These are phyloP conservation scores for Pheosia gnoma DNA, from an alignment of 2,888 invertebrate genomes.

Conservation along the genomic window DNA sequence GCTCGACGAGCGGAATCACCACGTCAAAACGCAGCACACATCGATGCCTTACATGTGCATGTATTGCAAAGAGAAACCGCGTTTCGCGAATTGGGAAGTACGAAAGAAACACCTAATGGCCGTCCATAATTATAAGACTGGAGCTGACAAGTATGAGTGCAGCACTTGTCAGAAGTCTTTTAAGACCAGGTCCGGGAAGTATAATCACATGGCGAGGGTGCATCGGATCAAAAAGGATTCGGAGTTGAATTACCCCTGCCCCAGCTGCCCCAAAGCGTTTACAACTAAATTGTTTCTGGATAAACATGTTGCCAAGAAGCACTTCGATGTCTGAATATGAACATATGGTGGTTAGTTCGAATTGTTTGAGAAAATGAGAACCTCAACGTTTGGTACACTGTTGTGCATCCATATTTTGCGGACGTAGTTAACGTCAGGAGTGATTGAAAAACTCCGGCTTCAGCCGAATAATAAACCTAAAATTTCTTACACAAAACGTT, in stretches of 20 bases:
- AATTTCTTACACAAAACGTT: no score
- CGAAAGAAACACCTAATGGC: slow-evolving; percentile 74
- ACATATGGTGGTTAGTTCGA: neutral
- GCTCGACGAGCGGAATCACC: slow-evolving; percentile 69
- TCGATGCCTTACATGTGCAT: slow-evolving; percentile 73
- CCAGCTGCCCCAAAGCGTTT: slow-evolving; percentile 79
- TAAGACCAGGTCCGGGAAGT: slow-evolving; percentile 75
- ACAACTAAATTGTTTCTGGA: slow-evolving; percentile 82
- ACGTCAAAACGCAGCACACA: slow-evolving; percentile 75
- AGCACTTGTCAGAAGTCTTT: slow-evolving; percentile 73
- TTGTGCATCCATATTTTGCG: no score
- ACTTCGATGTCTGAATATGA: slow-evolving; percentile 64
- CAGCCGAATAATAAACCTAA: no score
- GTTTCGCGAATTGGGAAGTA: slow-evolving; percentile 75
- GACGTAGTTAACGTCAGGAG: no score
- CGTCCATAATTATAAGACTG: slow-evolving; percentile 72
- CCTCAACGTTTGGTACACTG: no score
- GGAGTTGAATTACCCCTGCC: slow-evolving; percentile 76
- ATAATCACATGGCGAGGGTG: slow-evolving; percentile 75
- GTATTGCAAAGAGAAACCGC: slow-evolving; percentile 74
- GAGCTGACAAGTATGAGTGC: slow-evolving; percentile 74
- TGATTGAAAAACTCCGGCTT: no score
- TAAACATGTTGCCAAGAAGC: slow-evolving; percentile 82
- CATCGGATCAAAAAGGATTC: slow-evolving; percentile 73
- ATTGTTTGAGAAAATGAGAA: neutral